Evolutionary conservation across 2,113 vertebrate species (phyloP).

Genomic region (Hipposideros armiger): DNA sequence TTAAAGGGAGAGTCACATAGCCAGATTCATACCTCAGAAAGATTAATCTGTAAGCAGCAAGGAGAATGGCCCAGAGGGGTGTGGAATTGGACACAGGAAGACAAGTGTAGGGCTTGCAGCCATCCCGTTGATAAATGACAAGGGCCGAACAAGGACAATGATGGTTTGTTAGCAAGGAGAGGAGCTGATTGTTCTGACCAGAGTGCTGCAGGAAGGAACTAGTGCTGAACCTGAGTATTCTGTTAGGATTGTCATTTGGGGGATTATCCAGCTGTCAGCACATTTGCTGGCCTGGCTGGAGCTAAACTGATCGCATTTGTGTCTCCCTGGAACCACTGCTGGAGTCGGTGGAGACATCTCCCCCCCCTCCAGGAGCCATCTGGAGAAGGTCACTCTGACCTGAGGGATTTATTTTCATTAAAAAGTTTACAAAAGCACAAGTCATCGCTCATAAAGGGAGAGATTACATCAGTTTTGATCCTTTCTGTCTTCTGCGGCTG

Average conservation of each 20-base stretch:
- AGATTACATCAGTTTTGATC: not conserved
- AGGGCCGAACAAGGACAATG: not conserved
- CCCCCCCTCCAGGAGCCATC: conserved; percentile 20
- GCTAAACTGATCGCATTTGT: not conserved
- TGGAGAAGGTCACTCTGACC: conserved; percentile 65
- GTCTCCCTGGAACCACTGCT: not conserved
- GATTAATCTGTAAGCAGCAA: not conserved
- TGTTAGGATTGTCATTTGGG: not conserved
- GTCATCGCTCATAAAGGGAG: conserved; percentile 23
- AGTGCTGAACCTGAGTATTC: not conserved
- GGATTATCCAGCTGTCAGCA: conserved; percentile 50
- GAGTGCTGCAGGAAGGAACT: not conserved
- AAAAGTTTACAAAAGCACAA: conserved; percentile 61
- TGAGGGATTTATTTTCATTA: conserved; percentile 71
- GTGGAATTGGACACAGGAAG: not conserved
- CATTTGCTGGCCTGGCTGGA: not conserved
- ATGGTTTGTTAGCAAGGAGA: conserved; percentile 12
- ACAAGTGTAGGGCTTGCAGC: not conserved
- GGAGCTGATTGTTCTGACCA: not conserved
- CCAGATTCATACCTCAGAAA: not conserved
- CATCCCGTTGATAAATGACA: not conserved
- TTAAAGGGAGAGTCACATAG: not conserved
- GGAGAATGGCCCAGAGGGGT: not conserved
- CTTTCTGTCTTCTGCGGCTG: conserved; percentile 13
- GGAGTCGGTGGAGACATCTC: rapidly evolving